Evolutionary conservation across 1,140 invertebrate species (phyloP).

Genomic region (Neodiprion pinetum): DNA sequence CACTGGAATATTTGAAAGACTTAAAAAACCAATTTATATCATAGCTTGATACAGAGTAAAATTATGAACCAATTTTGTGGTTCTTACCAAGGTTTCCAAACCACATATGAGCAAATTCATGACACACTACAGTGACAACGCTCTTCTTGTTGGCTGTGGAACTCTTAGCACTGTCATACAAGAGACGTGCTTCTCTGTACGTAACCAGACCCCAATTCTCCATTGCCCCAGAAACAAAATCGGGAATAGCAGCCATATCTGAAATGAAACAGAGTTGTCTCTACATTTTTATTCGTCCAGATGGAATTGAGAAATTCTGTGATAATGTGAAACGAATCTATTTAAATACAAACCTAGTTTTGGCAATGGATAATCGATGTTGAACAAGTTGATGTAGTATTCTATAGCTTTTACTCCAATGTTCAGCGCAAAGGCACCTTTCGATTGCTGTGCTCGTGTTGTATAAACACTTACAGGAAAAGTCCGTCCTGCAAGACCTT

Average conservation of each 20-base stretch:
- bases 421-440: slow-evolving; percentile 81
- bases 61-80: slow-evolving; percentile 3
- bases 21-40: slow-evolving; percentile 18
- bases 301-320: slow-evolving; percentile 18
- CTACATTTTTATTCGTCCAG: slow-evolving; percentile 1
- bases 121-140: slow-evolving; percentile 83
- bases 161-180: slow-evolving; percentile 74
- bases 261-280: slow-evolving; percentile 37
- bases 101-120: slow-evolving; percentile 95
- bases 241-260: slow-evolving; percentile 94
- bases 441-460: slow-evolving; percentile 74
- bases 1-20: slow-evolving; percentile 64
- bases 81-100: slow-evolving; percentile 81
- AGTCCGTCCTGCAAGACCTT: slow-evolving; percentile 60
- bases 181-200: slow-evolving; percentile 81
- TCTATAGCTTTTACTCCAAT: slow-evolving; percentile 81
- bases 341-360: slow-evolving; percentile 74
- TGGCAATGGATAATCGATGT: slow-evolving; percentile 83
- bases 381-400: slow-evolving; percentile 88
- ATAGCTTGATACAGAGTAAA: neutral
- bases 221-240: slow-evolving; percentile 95
- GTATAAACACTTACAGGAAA: slow-evolving; percentile 78
- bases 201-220: slow-evolving; percentile 93
- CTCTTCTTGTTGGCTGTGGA: slow-evolving; percentile 78
- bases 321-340: slow-evolving; percentile 8